These are phyloP conservation scores for Eubucco bourcierii DNA, from an alignment of 2,113 vertebrate genomes.

Conservation along the genomic window DNA sequence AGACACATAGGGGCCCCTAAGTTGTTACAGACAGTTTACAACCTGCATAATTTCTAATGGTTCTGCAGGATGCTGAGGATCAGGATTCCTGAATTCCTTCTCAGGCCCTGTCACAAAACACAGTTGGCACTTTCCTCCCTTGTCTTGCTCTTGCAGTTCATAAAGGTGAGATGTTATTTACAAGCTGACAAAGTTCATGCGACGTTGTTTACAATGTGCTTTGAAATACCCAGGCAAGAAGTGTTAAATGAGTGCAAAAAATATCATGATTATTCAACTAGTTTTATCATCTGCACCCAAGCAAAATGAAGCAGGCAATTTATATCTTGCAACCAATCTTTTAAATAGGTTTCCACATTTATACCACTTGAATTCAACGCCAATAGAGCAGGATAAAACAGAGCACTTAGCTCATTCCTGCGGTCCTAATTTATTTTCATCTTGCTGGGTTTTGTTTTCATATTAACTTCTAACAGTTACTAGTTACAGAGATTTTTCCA, in stretches of 20 bases:
- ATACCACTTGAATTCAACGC: background rate
- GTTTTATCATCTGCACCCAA: background rate
- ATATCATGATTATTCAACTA: background rate
- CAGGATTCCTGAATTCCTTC: background rate
- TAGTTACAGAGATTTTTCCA: background rate
- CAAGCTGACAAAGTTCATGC: background rate
- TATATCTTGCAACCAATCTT: background rate
- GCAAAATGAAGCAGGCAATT: background rate
- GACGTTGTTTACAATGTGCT: background rate
- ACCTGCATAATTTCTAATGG: background rate
- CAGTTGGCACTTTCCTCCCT: background rate
- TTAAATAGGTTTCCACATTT: background rate
- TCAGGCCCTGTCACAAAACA: background rate
- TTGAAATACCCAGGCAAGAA: background rate
- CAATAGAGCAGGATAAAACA: background rate
- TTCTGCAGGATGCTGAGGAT: background rate
- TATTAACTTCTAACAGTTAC: background rate
- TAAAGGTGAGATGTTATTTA: background rate
- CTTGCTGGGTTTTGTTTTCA: background rate
- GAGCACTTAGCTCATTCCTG: background rate
- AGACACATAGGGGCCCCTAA: background rate
- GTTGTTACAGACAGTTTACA: background rate
- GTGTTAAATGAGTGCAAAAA: background rate
- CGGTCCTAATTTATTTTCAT: background rate
- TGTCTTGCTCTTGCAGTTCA: background rate